Percentiles rank a stretch among this genome's conserved stretches.
These are phyloP conservation scores for Hipparchia semele DNA, from an alignment of 2,888 invertebrate genomes.

Conservation along the genomic window DNA sequence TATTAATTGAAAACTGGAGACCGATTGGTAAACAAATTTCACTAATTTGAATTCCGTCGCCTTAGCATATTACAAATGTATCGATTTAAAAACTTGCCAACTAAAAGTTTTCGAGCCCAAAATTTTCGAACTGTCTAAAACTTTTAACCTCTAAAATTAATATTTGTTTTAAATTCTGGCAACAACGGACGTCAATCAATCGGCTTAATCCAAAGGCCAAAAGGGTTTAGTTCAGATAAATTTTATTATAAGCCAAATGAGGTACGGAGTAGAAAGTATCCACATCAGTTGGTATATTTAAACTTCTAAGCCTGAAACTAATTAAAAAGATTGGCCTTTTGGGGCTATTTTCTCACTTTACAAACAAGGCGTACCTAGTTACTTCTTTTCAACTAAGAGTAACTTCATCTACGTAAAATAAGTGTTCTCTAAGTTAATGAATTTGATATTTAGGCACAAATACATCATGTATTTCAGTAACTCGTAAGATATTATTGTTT, in stretches of 20 bases:
- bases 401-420: too few relatives aligned
- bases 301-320: too few relatives aligned
- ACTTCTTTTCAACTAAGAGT: neutral
- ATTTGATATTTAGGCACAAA: too few relatives aligned
- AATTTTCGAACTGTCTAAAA: neutral
- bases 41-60: neutral
- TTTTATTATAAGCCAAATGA: neutral
- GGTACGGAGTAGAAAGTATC: neutral
- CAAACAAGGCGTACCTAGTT: neutral
- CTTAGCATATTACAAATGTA: neutral
- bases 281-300: too few relatives aligned
- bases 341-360: neutral
- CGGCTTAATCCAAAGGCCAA: neutral
- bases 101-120: neutral
- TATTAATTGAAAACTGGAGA: neutral
- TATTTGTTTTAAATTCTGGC: slow-evolving; percentile 8
- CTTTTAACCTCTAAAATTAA: slow-evolving; percentile 9
- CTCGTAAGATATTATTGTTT: too few relatives aligned
- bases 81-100: too few relatives aligned
- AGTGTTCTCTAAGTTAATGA: too few relatives aligned
- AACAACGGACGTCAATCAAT: neutral
- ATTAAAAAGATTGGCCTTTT: neutral
- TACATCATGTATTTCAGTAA: too few relatives aligned
- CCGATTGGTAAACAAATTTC: neutral
- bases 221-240: neutral